Conservation (phyloP, 1,140 invertebrate species). For the Orius laevigatus region DNA sequence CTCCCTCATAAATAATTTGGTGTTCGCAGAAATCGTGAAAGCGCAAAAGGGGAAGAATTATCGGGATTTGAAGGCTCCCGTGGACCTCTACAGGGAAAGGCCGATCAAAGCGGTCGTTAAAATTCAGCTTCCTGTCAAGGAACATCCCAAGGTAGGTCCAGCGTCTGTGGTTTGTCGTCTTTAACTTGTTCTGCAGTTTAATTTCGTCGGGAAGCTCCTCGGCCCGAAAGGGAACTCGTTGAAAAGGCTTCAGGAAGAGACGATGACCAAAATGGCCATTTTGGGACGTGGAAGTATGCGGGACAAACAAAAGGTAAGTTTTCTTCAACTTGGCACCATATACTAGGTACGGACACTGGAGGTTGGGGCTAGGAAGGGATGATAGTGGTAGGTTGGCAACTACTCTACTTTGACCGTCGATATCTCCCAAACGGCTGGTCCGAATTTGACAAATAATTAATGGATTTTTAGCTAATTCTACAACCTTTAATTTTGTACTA, state of each 20-base stretch:
- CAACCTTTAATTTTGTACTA: too few species aligned
- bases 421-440: too few species aligned
- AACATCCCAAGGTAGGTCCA: slow-evolving; percentile 75
- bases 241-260: slow-evolving; percentile 83
- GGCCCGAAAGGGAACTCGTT: slow-evolving; percentile 83
- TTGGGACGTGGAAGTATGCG: slow-evolving; percentile 88
- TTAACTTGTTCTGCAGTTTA: slow-evolving; percentile 46
- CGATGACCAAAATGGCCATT: slow-evolving; percentile 89
- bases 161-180: too few species aligned
- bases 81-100: slow-evolving; percentile 71
- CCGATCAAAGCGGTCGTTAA: slow-evolving; percentile 63
- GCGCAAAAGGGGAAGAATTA: slow-evolving; percentile 36
- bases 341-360: too few species aligned
- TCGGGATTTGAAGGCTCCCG: slow-evolving; percentile 45
- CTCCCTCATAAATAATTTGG: too few species aligned
- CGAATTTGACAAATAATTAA: too few species aligned
- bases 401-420: too few species aligned
- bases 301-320: slow-evolving; percentile 66
- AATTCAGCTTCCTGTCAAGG: slow-evolving; percentile 63
- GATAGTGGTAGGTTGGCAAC: too few species aligned
- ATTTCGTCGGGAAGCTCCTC: slow-evolving; percentile 85
- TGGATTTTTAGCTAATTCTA: too few species aligned
- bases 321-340: too few species aligned
- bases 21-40: slow-evolving; percentile 40
- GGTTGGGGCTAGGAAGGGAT: too few species aligned